Conservation (phyloP, 1,140 invertebrate species). For the Teleogryllus occipitalis region DNA sequence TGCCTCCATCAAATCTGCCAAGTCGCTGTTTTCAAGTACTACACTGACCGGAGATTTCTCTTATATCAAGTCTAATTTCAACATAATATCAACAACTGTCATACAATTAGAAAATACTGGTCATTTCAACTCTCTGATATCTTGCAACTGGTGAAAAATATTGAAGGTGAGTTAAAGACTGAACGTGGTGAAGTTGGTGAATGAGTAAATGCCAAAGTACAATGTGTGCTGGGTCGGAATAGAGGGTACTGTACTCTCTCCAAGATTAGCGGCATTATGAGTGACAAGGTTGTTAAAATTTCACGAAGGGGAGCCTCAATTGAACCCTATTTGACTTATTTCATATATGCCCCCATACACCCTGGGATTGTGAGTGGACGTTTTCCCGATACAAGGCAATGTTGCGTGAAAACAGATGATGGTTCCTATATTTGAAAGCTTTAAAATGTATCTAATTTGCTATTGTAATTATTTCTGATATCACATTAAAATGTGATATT, state of each 20-base stretch:
- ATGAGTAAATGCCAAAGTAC: neutral
- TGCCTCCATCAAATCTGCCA: no score
- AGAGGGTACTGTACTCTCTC: neutral
- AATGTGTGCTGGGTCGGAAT: constrained; percentile 3
- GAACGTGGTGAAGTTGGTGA: neutral
- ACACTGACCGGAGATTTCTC: neutral
- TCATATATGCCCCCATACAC: neutral
- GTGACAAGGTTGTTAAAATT: neutral
- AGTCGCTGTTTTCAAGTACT: no score
- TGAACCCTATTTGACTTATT: constrained; percentile 1
- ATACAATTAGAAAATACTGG: constrained; percentile 6
- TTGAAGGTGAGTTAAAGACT: constrained; percentile 5
- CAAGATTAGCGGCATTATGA: neutral
- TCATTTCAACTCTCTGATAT: neutral
- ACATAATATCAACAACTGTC: constrained; percentile 9
- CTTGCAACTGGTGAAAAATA: neutral
- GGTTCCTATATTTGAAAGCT: neutral
- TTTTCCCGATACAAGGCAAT: neutral
- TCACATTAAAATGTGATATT: neutral
- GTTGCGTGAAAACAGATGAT: neutral
- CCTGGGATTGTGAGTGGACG: neutral
- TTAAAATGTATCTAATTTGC: constrained; percentile 9
- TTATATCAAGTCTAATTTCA: constrained; percentile 1
- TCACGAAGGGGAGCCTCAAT: no score
- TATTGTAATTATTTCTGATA: neutral